phyloP scores from a whole-genome alignment of 2,888 invertebrate genomes.

The Caenorhabditis sp. region DNA sequence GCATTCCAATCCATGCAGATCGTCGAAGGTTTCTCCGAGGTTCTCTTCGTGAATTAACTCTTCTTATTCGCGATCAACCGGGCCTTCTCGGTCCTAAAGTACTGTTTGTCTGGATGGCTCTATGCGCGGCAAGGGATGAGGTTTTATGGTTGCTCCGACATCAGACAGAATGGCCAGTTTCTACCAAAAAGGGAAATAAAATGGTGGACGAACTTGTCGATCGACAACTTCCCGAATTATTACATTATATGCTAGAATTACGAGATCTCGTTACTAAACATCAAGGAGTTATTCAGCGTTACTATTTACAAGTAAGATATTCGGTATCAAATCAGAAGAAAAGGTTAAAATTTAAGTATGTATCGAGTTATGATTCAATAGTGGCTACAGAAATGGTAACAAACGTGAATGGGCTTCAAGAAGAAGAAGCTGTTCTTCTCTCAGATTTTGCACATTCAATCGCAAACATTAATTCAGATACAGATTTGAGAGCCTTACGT shows the following conservation, averaged over 20 bases:
- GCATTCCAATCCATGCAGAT: slow-evolving; percentile 88
- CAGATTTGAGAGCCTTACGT: slow-evolving; percentile 89
- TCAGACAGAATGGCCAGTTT: slow-evolving; percentile 89
- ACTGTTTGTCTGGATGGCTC: slow-evolving; percentile 91
- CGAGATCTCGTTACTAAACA: slow-evolving; percentile 85
- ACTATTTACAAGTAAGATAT: slow-evolving; percentile 51
- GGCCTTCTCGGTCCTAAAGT: slow-evolving; percentile 93
- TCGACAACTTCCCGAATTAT: slow-evolving; percentile 90
- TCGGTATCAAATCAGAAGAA: neutral
- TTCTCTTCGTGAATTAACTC: slow-evolving; percentile 89
- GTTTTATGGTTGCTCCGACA: slow-evolving; percentile 89
- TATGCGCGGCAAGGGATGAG: slow-evolving; percentile 94
- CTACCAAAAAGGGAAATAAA: slow-evolving; percentile 77
- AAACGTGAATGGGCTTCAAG: slow-evolving; percentile 36
- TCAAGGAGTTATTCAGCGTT: slow-evolving; percentile 90
- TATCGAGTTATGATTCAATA: slow-evolving; percentile 93
- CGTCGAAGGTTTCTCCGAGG: slow-evolving; percentile 93
- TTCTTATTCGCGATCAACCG: slow-evolving; percentile 96
- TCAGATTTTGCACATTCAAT: slow-evolving; percentile 49
- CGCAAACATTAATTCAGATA: slow-evolving; percentile 55
- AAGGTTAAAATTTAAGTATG: slow-evolving; percentile 78
- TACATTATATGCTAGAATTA: slow-evolving; percentile 97
- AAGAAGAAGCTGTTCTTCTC: slow-evolving; percentile 63
- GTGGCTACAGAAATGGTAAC: slow-evolving; percentile 80
- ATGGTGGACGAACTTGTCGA: slow-evolving; percentile 50